These are phyloP conservation scores for Hypocryptadius cinnamomeus DNA, from an alignment of 2,113 vertebrate species.

Conservation along the genomic window DNA sequence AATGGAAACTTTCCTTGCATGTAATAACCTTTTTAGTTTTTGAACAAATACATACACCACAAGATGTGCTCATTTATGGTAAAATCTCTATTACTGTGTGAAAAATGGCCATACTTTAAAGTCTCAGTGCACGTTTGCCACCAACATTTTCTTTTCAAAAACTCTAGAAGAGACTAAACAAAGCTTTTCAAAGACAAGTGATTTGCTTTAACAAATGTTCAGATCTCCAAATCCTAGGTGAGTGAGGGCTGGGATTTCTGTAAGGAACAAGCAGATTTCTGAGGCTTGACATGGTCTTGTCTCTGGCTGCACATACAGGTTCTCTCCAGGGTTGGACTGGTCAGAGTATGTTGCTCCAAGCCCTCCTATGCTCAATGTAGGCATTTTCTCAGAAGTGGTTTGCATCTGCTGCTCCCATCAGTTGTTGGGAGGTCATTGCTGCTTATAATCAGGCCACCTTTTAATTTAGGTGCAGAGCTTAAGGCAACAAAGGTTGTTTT, in stretches of 20 bases:
- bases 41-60: neutral
- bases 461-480: neutral
- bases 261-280: neutral
- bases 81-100: neutral
- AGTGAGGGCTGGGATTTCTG: neutral
- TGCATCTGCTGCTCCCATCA: neutral
- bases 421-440: neutral
- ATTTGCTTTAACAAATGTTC: neutral
- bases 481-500: neutral
- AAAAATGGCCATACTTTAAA: neutral
- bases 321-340: fast-evolving
- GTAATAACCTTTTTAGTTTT: neutral
- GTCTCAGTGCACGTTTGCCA: neutral
- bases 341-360: neutral
- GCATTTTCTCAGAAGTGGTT: neutral
- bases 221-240: neutral
- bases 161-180: neutral
- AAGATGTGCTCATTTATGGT: neutral
- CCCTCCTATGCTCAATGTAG: neutral
- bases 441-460: neutral
- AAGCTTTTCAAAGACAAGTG: neutral
- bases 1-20: neutral
- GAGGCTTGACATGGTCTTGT: neutral
- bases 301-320: neutral
- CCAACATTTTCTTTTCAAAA: neutral